phyloP scores from a whole-genome alignment of 2,113 vertebrate genomes.

The Ammodramus savannarum region DNA sequence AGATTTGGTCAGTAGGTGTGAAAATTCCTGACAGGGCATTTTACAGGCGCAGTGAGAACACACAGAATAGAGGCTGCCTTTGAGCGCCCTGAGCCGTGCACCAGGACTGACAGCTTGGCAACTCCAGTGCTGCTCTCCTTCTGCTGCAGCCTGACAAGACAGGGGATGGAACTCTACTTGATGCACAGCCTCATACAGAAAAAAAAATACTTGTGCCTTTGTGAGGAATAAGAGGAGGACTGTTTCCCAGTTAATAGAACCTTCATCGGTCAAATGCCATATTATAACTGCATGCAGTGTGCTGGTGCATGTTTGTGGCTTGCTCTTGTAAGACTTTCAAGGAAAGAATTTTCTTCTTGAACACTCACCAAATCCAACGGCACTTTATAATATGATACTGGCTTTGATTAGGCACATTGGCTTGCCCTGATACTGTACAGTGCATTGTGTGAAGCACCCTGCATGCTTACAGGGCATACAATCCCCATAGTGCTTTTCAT shows the following conservation, averaged over 20 bases:
- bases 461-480: not conserved
- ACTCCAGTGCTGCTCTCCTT: not conserved
- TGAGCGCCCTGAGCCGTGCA: not conserved
- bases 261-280: not conserved
- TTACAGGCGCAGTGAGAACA: not conserved
- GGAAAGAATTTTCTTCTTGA: not conserved
- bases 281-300: not conserved
- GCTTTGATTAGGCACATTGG: not conserved
- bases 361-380: not conserved
- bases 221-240: not conserved
- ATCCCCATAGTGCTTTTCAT: not conserved
- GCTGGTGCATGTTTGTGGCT: not conserved
- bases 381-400: not conserved
- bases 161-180: not conserved
- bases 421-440: not conserved
- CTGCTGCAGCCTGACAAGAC: not conserved
- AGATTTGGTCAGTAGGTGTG: conserved; percentile 25
- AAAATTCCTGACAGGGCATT: conserved; percentile 31
- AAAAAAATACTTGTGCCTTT: not conserved
- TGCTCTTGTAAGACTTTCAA: not conserved
- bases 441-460: not conserved
- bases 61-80: not conserved
- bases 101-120: not conserved
- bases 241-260: not conserved
- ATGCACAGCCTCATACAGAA: not conserved